Evolutionary conservation across 2,888 invertebrate genomes (phyloP).

Genomic region (Bombyx huttoni): DNA sequence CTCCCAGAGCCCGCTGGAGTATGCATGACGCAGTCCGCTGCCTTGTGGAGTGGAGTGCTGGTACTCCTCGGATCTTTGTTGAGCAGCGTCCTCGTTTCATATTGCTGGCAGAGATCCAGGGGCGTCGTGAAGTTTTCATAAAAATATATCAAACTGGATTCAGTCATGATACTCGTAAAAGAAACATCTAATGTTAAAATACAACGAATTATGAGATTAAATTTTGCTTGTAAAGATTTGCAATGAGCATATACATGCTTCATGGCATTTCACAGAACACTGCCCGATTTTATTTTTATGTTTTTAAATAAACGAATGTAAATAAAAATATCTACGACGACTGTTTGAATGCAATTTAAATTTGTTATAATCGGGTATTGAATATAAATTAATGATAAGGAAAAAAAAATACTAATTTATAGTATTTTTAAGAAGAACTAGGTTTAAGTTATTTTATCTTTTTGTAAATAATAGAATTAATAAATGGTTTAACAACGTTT

Average conservation of each 20-base stretch:
- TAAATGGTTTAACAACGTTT: background rate
- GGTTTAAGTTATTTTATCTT: background rate
- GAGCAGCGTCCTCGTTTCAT: constrained; percentile 58
- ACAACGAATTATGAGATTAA: background rate
- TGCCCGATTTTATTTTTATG: no score
- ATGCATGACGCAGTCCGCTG: constrained; percentile 76
- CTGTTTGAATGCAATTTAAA: background rate
- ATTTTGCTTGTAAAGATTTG: no score
- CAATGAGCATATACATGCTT: no score
- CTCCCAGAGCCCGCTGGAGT: constrained; percentile 60
- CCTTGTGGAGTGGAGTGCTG: constrained; percentile 74
- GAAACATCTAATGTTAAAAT: no score
- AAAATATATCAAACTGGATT: constrained; percentile 1
- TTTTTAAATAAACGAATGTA: no score
- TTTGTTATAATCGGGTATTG: background rate
- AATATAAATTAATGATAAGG: background rate
- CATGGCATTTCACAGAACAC: no score
- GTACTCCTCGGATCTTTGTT: constrained; percentile 73
- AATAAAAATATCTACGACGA: no score
- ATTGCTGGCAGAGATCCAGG: constrained; percentile 53
- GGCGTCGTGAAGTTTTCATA: constrained; percentile 40
- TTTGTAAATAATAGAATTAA: constrained; percentile 8
- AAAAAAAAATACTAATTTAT: background rate
- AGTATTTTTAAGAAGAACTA: background rate
- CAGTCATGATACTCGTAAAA: background rate